Conservation (phyloP, 2,113 vertebrate species). For the Dromas ardeola region DNA sequence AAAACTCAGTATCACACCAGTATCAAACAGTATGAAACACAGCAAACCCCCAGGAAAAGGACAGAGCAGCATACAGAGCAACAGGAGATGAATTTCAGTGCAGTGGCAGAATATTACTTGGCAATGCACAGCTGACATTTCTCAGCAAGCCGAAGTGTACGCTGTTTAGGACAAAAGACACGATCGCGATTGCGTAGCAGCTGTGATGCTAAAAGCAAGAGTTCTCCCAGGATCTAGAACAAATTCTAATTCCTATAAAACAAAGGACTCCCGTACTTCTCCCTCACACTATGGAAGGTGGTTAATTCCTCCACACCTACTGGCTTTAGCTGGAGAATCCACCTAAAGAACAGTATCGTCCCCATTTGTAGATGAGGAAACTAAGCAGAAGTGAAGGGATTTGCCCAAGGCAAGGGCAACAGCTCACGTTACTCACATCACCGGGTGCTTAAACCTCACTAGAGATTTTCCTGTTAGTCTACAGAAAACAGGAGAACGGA, state of each 20-base stretch:
- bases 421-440: background rate
- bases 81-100: background rate
- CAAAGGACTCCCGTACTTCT: background rate
- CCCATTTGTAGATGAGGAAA: background rate
- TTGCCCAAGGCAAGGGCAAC: background rate
- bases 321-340: background rate
- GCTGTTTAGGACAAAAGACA: background rate
- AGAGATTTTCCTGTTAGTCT: background rate
- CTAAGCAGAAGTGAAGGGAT: background rate
- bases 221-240: background rate
- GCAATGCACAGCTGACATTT: background rate
- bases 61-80: background rate
- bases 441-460: background rate
- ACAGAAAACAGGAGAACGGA: background rate
- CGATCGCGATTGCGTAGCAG: rapidly evolving
- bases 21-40: background rate
- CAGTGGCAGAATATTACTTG: background rate
- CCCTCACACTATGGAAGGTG: background rate
- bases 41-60: background rate
- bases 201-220: background rate
- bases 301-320: background rate
- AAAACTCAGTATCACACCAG: background rate
- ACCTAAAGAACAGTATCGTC: background rate
- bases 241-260: background rate
- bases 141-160: background rate